These are phyloP conservation scores for Andrena marginata DNA, from an alignment of 2,888 invertebrate genomes.

Conservation along the genomic window DNA sequence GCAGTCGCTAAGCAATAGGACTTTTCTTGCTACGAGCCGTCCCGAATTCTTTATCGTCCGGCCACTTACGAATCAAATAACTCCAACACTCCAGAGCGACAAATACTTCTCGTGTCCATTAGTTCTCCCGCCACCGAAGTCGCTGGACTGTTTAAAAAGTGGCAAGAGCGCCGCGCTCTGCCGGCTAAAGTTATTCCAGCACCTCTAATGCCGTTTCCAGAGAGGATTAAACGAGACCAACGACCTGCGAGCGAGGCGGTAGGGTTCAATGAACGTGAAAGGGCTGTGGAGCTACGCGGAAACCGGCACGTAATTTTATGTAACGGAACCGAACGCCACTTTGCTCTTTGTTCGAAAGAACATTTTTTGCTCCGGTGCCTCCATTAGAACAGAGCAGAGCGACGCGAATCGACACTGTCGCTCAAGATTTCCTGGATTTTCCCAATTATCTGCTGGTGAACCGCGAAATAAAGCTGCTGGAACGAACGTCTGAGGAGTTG, in stretches of 20 bases:
- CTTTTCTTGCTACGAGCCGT: not conserved
- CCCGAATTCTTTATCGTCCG: too few species aligned
- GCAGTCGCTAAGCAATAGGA: constrained; percentile 1
- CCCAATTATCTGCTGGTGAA: not conserved
- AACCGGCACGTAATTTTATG: constrained; percentile 45
- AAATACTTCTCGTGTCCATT: constrained; percentile 5
- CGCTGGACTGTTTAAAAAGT: not conserved
- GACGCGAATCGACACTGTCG: constrained; percentile 1
- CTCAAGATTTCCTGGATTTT: constrained; percentile 10
- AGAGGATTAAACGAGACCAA: constrained; percentile 40
- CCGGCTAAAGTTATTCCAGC: constrained; percentile 28
- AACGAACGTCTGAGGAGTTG: not conserved
- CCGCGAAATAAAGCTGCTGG: constrained; percentile 6
- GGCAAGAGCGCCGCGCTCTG: not conserved
- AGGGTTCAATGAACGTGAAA: constrained; percentile 41
- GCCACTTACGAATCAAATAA: not conserved
- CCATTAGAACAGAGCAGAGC: not conserved
- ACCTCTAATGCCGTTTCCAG: constrained; percentile 24
- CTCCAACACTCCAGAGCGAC: not conserved
- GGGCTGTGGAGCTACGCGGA: constrained; percentile 10
- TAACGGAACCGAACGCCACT: constrained; percentile 36
- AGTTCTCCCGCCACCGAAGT: not conserved
- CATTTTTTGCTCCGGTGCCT: not conserved
- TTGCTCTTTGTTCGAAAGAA: constrained; percentile 15
- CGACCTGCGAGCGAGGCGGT: constrained; percentile 12